Evolutionary conservation across 2,113 vertebrate species (phyloP).

Genomic region (Odocoileus virginianus): DNA sequence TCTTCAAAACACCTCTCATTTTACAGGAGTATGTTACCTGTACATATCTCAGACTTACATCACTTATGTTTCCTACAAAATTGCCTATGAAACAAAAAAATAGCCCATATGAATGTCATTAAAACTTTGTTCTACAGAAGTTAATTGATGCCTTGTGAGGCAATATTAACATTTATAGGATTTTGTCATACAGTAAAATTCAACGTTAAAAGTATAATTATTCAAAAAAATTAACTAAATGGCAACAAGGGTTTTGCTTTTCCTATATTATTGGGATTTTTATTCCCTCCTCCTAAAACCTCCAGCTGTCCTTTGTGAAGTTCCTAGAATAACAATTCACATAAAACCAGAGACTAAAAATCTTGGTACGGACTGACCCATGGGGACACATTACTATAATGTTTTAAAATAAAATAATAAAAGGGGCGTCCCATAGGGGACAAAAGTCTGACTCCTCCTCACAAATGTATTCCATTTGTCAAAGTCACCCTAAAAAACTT

Average conservation of each 20-base stretch:
- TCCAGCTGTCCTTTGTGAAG: constrained; percentile 86
- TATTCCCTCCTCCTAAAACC: constrained; percentile 13
- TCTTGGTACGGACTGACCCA: constrained; percentile 78
- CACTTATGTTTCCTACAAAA: not conserved
- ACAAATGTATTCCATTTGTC: constrained; percentile 45
- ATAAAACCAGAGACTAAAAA: constrained; percentile 83
- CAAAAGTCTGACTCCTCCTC: constrained; percentile 34
- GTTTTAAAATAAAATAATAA: constrained; percentile 71
- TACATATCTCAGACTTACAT: not conserved
- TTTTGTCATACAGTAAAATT: constrained; percentile 32
- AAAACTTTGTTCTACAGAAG: constrained; percentile 16
- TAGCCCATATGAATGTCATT: not conserved
- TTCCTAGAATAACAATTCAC: constrained; percentile 77
- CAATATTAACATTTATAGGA: not conserved
- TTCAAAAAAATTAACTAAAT: constrained; percentile 27
- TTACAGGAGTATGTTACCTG: not conserved
- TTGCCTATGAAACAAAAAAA: not conserved
- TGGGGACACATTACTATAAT: constrained; percentile 78
- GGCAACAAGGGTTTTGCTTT: constrained; percentile 60
- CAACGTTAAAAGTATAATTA: constrained; percentile 23
- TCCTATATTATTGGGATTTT: not conserved
- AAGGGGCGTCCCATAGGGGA: constrained; percentile 58
- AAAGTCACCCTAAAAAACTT: constrained; percentile 38
- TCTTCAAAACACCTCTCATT: not conserved
- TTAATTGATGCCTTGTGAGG: not conserved